Percentiles rank a stretch among this genome's conserved stretches.
Conservation (phyloP, 2,888 invertebrate species). For the Sympetrum striolatum region DNA sequence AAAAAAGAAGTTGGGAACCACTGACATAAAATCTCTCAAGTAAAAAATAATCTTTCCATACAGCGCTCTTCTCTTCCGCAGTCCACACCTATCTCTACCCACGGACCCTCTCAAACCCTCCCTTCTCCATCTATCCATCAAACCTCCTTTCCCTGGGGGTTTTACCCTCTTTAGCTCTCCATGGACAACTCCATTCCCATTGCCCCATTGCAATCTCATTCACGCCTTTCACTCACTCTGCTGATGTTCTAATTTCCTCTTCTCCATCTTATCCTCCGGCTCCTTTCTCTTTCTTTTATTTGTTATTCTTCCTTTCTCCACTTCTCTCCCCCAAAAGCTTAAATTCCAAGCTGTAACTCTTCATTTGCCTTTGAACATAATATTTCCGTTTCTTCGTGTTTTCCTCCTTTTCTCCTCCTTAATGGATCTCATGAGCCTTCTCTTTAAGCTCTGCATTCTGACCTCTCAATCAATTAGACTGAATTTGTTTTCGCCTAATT, state of each 20-base stretch:
- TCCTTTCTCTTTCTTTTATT: neutral
- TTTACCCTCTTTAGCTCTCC: neutral
- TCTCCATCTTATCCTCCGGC: neutral
- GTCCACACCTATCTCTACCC: neutral
- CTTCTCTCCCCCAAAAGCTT: neutral
- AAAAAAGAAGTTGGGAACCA: no score
- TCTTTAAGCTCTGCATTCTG: no score
- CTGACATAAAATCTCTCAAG: no score
- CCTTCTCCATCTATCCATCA: neutral
- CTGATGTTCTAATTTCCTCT: neutral
- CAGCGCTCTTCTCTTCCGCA: neutral
- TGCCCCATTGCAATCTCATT: neutral
- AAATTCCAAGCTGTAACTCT: no score
- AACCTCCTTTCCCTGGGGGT: neutral
- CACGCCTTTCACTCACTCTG: neutral
- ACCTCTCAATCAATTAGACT: no score
- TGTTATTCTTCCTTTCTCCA: neutral
- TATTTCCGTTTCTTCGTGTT: no score
- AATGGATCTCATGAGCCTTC: no score
- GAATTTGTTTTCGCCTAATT: no score
- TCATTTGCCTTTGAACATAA: no score
- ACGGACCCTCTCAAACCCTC: neutral
- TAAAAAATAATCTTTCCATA: no score
- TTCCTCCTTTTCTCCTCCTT: no score
- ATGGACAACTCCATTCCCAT: neutral